These are phyloP conservation scores for Stenolophus ochropezus DNA, from an alignment of 2,888 invertebrate genomes.

Conservation along the genomic window DNA sequence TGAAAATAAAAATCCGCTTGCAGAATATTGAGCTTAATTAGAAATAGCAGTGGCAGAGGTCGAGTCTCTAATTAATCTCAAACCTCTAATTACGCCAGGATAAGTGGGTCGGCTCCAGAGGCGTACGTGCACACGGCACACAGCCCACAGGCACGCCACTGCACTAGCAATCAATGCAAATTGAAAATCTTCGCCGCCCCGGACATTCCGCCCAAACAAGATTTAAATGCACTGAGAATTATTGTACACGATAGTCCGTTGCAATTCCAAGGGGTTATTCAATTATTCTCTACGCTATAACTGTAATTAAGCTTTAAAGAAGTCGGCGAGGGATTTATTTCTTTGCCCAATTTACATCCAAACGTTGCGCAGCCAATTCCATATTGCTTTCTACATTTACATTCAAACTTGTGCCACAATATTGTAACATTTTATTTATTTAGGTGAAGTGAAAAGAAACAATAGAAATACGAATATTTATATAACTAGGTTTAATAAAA, in stretches of 20 bases:
- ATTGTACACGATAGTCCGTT: slow-evolving; percentile 35
- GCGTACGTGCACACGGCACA: not conserved
- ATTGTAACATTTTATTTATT: no score
- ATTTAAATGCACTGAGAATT: slow-evolving; percentile 40
- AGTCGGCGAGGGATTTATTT: slow-evolving; percentile 12
- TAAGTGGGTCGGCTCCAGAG: slow-evolving; percentile 28
- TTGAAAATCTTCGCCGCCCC: slow-evolving; percentile 42
- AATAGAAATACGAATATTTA: no score
- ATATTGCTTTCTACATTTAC: no score
- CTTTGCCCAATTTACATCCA: slow-evolving; percentile 1
- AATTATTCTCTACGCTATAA: slow-evolving; percentile 32
- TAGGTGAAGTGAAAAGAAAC: no score
- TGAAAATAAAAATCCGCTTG: not conserved
- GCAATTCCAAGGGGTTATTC: slow-evolving; percentile 32
- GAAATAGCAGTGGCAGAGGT: slow-evolving; percentile 33
- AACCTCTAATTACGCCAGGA: slow-evolving; percentile 34
- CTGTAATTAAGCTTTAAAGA: slow-evolving; percentile 44
- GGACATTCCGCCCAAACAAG: slow-evolving; percentile 42
- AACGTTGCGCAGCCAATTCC: no score
- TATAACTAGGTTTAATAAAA: no score
- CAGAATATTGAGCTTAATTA: slow-evolving; percentile 40
- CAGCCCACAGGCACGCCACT: slow-evolving; percentile 11
- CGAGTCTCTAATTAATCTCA: slow-evolving; percentile 41
- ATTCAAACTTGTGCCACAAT: no score
- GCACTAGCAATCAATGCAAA: slow-evolving; percentile 40